Evolutionary conservation across 1,140 invertebrate species (phyloP).

Genomic region (Spodoptera litura): DNA sequence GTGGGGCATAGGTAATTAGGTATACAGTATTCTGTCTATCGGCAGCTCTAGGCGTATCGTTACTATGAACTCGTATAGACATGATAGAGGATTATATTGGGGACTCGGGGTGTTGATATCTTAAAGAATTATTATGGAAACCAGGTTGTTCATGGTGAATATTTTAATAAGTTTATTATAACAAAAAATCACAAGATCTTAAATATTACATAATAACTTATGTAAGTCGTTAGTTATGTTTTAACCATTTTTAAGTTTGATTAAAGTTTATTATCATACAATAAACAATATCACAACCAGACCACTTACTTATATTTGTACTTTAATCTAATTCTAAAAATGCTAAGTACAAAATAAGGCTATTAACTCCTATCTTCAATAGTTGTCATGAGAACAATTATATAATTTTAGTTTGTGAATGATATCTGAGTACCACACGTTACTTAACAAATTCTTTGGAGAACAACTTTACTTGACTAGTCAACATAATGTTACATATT

Average conservation of each 20-base stretch:
- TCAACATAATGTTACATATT: constrained; percentile 41
- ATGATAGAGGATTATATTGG: no score
- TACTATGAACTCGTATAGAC: no score
- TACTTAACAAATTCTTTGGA: constrained; percentile 38
- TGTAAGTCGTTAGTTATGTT: constrained; percentile 1
- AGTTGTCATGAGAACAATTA: not conserved
- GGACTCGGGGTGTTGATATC: no score
- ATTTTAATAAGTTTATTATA: constrained; percentile 10
- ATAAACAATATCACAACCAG: constrained; percentile 20
- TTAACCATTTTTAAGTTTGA: no score
- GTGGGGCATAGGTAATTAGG: no score
- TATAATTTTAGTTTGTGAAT: constrained; percentile 5
- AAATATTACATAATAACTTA: constrained; percentile 19
- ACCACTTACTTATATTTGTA: constrained; percentile 17
- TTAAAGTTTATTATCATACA: not conserved
- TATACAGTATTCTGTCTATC: no score
- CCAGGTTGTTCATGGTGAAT: no score
- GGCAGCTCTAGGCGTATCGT: no score
- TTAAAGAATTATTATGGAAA: no score
- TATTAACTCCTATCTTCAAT: constrained; percentile 6
- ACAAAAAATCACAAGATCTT: constrained; percentile 12
- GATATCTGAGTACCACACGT: constrained; percentile 20
- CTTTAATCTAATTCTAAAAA: constrained; percentile 22
- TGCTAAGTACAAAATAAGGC: constrained; percentile 25
- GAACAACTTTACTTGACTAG: constrained; percentile 38